phyloP scores from a whole-genome alignment of 2,797 vertebrate genomes.

The Neomorphus geoffroyi region DNA sequence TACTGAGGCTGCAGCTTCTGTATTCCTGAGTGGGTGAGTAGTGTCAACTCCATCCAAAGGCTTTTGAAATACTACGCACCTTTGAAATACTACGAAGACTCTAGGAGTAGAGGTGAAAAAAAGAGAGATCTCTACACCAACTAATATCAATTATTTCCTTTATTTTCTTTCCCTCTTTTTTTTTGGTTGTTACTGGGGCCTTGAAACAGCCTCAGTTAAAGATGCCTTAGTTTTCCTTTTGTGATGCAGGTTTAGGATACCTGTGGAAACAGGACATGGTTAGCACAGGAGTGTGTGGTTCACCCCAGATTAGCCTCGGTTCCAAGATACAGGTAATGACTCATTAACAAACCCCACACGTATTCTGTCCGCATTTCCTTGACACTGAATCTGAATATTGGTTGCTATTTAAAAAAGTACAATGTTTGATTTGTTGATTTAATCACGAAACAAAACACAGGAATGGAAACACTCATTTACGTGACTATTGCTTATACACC shows the following conservation, averaged over 20 bases:
- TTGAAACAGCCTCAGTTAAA: background rate
- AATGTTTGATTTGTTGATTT: constrained; percentile 78
- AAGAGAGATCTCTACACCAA: background rate
- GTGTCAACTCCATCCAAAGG: background rate
- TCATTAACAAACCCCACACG: background rate
- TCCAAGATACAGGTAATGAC: background rate
- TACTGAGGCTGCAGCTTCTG: accelerated
- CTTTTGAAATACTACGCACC: accelerated
- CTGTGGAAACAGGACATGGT: constrained; percentile 14
- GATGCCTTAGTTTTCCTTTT: constrained; percentile 6
- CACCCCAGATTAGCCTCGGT: background rate
- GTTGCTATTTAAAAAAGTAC: constrained; percentile 85
- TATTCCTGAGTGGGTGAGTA: background rate
- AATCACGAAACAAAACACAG: constrained; percentile 82
- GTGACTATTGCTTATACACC: constrained; percentile 77
- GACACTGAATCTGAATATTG: constrained; percentile 78
- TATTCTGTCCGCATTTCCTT: constrained; percentile 57
- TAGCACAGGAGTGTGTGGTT: background rate
- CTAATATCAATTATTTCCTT: constrained; percentile 42
- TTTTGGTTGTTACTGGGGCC: background rate
- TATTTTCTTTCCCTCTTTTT: constrained; percentile 33
- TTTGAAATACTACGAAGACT: background rate
- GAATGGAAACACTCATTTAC: constrained; percentile 80
- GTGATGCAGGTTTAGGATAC: background rate
- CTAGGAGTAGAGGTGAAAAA: background rate